Percentiles rank a stretch among this genome's conserved stretches.
Evolutionary conservation across 2,888 invertebrate genomes (phyloP).

Genomic region (Drosophila putrida): DNA sequence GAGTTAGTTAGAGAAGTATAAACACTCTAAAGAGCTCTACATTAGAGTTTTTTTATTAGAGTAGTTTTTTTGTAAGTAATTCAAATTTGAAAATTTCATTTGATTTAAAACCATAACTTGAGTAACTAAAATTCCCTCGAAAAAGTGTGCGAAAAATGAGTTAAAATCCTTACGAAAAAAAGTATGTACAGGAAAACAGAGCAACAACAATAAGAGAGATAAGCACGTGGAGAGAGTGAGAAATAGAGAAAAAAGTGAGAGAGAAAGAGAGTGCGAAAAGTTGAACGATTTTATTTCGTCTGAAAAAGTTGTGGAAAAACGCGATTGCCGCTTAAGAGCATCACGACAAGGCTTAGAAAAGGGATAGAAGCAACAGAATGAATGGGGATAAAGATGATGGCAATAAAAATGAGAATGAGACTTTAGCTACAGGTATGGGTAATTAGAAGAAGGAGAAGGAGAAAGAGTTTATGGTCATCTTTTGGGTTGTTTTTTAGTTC

Average conservation of each 20-base stretch:
- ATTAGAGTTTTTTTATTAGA: too few species aligned
- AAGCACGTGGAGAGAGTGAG: background rate
- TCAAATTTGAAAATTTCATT: background rate
- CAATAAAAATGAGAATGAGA: constrained; percentile 14
- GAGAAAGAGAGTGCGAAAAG: constrained; percentile 47
- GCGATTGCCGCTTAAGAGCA: constrained; percentile 79
- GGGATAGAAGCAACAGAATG: background rate
- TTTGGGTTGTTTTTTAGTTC: constrained; percentile 66
- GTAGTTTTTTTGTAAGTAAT: background rate
- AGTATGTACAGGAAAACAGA: background rate
- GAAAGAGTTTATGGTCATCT: constrained; percentile 24
- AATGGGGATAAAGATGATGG: constrained; percentile 12
- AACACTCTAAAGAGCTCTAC: too few species aligned
- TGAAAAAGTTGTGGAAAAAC: constrained; percentile 78
- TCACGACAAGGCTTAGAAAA: constrained; percentile 22
- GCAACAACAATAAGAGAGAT: constrained; percentile 20
- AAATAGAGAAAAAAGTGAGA: constrained; percentile 50
- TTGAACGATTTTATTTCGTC: constrained; percentile 78
- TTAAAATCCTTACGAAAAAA: constrained; percentile 18
- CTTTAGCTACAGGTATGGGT: constrained; percentile 1
- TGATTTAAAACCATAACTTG: background rate
- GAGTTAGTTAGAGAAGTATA: too few species aligned
- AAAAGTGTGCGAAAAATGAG: constrained; percentile 10
- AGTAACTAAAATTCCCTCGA: background rate
- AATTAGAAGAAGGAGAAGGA: too few species aligned